These are phyloP conservation scores for Eremobia ochroleuca DNA, from an alignment of 2,888 invertebrate genomes.

Conservation along the genomic window DNA sequence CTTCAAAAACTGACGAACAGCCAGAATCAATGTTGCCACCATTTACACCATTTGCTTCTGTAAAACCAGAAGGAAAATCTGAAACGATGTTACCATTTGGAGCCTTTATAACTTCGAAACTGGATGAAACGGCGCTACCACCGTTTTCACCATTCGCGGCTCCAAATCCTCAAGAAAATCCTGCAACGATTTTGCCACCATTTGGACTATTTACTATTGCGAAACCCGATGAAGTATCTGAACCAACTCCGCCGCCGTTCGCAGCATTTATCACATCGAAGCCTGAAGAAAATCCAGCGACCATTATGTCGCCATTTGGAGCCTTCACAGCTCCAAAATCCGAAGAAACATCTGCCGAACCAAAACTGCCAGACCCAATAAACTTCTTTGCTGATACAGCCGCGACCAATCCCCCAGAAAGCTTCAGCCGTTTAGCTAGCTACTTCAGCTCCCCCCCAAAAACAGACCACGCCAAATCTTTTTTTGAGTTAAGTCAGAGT, in stretches of 20 bases:
- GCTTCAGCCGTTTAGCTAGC: constrained; percentile 84
- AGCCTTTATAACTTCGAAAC: not conserved
- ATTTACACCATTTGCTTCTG: not conserved
- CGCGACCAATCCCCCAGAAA: constrained; percentile 63
- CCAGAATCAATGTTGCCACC: not conserved
- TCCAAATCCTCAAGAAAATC: constrained; percentile 10
- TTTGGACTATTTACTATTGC: constrained; percentile 5
- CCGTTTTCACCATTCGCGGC: constrained; percentile 9
- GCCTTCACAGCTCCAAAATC: constrained; percentile 3
- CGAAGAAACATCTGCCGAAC: constrained; percentile 32
- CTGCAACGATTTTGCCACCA: not conserved
- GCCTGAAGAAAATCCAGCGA: not conserved
- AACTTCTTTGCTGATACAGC: constrained; percentile 78
- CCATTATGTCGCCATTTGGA: not conserved
- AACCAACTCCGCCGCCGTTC: not conserved
- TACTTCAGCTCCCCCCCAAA: constrained; percentile 85
- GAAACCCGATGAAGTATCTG: not conserved
- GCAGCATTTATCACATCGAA: constrained; percentile 7
- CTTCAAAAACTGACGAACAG: not conserved
- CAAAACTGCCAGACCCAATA: constrained; percentile 76
- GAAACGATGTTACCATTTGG: constrained; percentile 4
- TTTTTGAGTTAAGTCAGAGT: constrained; percentile 89
- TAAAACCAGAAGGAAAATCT: not conserved
- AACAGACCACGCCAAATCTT: constrained; percentile 85
- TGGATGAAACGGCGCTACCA: constrained; percentile 7